These are phyloP conservation scores for Caretta caretta DNA, from an alignment of 2,113 vertebrate species.

Conservation along the genomic window DNA sequence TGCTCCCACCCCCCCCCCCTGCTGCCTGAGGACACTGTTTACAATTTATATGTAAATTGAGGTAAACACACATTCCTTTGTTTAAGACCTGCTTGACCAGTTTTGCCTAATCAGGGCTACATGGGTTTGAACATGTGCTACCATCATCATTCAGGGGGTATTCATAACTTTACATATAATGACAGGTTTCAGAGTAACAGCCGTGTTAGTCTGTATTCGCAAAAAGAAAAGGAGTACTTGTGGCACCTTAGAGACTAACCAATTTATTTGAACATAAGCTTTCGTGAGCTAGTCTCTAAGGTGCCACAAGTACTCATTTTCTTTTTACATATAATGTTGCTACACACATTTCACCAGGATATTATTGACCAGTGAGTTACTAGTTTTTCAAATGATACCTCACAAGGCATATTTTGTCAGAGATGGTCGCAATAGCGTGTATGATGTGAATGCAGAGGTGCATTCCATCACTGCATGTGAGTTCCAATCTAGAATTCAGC, in stretches of 20 bases:
- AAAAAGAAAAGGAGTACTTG: no score
- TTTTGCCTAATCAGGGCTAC: neutral
- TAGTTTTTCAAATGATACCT: neutral
- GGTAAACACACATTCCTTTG: neutral
- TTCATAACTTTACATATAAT: neutral
- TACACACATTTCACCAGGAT: neutral
- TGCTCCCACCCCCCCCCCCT: rapidly evolving
- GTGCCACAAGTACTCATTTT: no score
- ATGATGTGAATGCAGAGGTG: neutral
- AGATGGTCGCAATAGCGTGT: neutral
- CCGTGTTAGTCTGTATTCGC: no score
- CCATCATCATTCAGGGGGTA: neutral
- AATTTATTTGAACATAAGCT: no score
- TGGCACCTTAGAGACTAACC: no score
- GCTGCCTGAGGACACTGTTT: neutral
- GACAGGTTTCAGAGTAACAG: no score
- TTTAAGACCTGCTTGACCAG: neutral
- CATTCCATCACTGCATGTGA: neutral
- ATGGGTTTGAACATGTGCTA: neutral
- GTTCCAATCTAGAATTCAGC: neutral
- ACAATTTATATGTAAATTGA: neutral
- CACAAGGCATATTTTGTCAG: neutral
- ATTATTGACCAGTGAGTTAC: neutral
- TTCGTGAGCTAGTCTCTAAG: no score
- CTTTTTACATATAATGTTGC: neutral